Conservation (phyloP, 2,797 vertebrate species). For the Hydrocynus forskahlii region DNA sequence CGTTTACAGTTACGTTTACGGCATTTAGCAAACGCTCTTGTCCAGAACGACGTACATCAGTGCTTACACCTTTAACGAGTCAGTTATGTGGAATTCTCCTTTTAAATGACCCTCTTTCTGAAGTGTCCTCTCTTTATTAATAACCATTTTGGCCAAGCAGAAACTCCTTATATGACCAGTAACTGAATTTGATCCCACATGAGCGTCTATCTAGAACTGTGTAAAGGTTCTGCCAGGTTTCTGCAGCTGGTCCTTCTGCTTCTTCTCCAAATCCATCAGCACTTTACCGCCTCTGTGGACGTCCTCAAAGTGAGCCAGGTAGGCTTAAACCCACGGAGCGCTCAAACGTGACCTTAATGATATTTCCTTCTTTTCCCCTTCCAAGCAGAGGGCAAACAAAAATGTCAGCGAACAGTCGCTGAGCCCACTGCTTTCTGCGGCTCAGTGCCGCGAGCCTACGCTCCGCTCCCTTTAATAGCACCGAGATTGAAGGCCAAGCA, state of each 20-base stretch:
- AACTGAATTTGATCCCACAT: background rate
- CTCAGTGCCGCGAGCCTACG: constrained; percentile 17
- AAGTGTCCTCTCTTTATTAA: constrained; percentile 8
- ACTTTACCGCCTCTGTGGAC: background rate
- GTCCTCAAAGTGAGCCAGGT: background rate
- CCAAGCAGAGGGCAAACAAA: constrained; percentile 22
- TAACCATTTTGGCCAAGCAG: background rate
- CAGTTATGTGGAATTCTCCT: too few species aligned
- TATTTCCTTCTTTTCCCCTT: constrained; percentile 19
- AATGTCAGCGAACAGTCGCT: constrained; percentile 17
- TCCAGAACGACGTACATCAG: too few species aligned
- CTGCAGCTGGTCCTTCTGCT: background rate
- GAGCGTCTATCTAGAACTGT: background rate
- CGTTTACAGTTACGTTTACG: too few species aligned
- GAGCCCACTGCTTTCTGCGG: constrained; percentile 26
- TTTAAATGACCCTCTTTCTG: background rate
- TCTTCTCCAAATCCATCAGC: background rate
- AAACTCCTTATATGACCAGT: background rate
- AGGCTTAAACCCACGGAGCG: constrained; percentile 32
- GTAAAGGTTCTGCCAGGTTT: background rate
- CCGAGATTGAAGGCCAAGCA: constrained; percentile 43
- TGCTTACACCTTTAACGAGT: too few species aligned
- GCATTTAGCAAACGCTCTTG: too few species aligned
- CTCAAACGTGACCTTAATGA: constrained; percentile 42
- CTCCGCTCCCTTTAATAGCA: constrained; percentile 38